Evolutionary conservation across 1,140 invertebrate species (phyloP), one percentile per base, ranked within the genome.

Genomic region (Drosophila biarmipes): DNA sequence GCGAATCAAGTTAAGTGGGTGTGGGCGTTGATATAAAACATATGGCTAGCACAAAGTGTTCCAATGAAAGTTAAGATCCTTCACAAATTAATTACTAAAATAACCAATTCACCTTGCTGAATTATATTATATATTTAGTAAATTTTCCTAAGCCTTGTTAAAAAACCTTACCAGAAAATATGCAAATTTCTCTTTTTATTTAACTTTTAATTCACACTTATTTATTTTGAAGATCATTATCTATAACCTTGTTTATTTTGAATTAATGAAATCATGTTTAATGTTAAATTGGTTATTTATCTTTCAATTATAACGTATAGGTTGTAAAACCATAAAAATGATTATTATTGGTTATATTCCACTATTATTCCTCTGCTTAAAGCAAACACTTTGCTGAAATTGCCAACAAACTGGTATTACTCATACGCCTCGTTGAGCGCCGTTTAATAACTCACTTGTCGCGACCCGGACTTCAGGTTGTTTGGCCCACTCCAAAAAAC

Each of bases 381-480:
- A 21, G 46, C 19, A 29, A 66, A 45, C 19, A 45, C 12, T 43
- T 27, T 11, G 1, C 19, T 24, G 0, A 15, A 66, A 53, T 54
- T 53, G 61, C 15, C n/a, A 12, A 12, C 34, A 46, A 55, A 55
- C 38, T 37, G 19, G 17, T 40, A 69, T 69, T 69, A 69, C 66
- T 55, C 63, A 69, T 69, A 69, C 66, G 66, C 66, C 66, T 54
- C 21, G 55, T 73, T 61, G 55, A 54, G 48, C 58, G 46, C 52
- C 43, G 27, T 68, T 68, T 76, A 76, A 76, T 76, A 67, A 76
- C 73, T 76, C 49, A 76, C 73, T 76, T 77, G 64, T 31, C 45
- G 34, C 58, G 11, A 35, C 15, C 15, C 29, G 49, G 31, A 46
- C 53, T 27, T 19, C 43, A 2, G 34, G 38, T n/a, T 48, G 19